A percentile compares a stretch with the other conserved stretches of the same genome.
These are phyloP conservation scores for Trigoniulus corallinus DNA, from an alignment of 1,140 invertebrate genomes.

Conservation along the genomic window DNA sequence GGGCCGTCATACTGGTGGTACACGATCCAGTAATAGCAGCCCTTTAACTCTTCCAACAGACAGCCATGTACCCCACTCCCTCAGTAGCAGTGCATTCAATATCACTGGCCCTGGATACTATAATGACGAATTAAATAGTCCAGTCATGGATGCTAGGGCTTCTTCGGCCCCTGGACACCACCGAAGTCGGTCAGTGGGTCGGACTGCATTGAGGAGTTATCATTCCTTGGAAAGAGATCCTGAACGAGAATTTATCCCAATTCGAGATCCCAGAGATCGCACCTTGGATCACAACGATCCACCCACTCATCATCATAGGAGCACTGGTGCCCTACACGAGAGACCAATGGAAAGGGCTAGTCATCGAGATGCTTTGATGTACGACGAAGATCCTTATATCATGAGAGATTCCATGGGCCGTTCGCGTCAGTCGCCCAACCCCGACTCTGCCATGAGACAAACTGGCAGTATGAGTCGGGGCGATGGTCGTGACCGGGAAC, in stretches of 20 bases:
- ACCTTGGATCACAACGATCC: slow-evolving; percentile 19
- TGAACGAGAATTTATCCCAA: slow-evolving; percentile 65
- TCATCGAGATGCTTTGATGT: slow-evolving; percentile 48
- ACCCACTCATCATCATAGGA: slow-evolving; percentile 8
- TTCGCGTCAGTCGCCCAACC: slow-evolving; percentile 56
- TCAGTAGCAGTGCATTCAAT: slow-evolving; percentile 11
- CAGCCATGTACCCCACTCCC: slow-evolving; percentile 7
- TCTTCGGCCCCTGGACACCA: slow-evolving; percentile 32
- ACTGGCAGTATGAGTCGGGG: slow-evolving; percentile 3
- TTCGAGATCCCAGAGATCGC: slow-evolving; percentile 39
- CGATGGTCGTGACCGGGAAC: slow-evolving; percentile 7
- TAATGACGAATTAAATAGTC: slow-evolving; percentile 52
- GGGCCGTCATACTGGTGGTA: slow-evolving; percentile 1
- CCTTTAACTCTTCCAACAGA: slow-evolving; percentile 2
- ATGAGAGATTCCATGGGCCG: slow-evolving; percentile 7
- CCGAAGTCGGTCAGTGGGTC: slow-evolving; percentile 21
- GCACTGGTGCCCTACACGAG: slow-evolving; percentile 25
- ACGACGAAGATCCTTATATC: slow-evolving; percentile 23
- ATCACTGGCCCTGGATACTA: slow-evolving; percentile 26
- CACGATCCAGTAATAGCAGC: slow-evolving; percentile 7
- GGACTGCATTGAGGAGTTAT: slow-evolving; percentile 39
- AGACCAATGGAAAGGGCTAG: slow-evolving; percentile 37
- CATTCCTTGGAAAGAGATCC: slow-evolving; percentile 55
- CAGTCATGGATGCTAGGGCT: slow-evolving; percentile 40
- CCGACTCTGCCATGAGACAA: slow-evolving; percentile 29